A percentile compares a stretch with the other conserved stretches of the same genome.
Conservation (phyloP, 2,113 vertebrate genomes). For the Sylvilagus bachmani region DNA sequence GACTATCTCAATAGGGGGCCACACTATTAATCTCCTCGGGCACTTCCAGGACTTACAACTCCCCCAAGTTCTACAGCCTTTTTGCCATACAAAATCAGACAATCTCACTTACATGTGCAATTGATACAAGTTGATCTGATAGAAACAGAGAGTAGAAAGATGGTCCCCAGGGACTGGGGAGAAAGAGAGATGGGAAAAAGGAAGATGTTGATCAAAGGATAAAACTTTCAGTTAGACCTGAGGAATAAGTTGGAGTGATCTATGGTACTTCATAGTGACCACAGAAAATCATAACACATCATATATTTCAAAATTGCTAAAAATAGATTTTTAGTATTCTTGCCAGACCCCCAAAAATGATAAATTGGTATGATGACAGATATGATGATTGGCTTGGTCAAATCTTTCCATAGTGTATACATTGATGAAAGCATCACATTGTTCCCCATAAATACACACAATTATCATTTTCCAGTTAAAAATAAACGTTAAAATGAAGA, state of each 20-base stretch:
- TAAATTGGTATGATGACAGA: neutral
- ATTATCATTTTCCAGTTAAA: slow-evolving; percentile 18
- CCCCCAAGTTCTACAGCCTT: neutral
- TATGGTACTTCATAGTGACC: neutral
- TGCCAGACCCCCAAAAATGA: neutral
- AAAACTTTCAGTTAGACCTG: neutral
- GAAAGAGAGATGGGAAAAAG: neutral
- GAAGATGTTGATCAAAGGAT: neutral
- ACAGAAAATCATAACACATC: neutral
- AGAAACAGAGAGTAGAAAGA: neutral
- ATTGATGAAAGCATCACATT: slow-evolving; percentile 14
- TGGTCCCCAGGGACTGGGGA: neutral
- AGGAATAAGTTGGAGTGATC: neutral
- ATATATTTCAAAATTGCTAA: neutral
- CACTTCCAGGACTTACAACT: neutral
- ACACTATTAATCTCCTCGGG: neutral
- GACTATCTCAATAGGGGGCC: neutral
- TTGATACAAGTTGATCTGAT: neutral
- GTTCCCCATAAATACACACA: neutral
- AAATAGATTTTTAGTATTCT: neutral
- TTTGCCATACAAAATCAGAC: slow-evolving; percentile 1
- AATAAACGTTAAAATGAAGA: slow-evolving; percentile 32
- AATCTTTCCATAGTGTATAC: neutral
- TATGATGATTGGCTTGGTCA: neutral
- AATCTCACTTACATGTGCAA: neutral